phyloP scores from a whole-genome alignment of 2,797 vertebrate genomes.

The Acrossocheilus fasciatus region DNA sequence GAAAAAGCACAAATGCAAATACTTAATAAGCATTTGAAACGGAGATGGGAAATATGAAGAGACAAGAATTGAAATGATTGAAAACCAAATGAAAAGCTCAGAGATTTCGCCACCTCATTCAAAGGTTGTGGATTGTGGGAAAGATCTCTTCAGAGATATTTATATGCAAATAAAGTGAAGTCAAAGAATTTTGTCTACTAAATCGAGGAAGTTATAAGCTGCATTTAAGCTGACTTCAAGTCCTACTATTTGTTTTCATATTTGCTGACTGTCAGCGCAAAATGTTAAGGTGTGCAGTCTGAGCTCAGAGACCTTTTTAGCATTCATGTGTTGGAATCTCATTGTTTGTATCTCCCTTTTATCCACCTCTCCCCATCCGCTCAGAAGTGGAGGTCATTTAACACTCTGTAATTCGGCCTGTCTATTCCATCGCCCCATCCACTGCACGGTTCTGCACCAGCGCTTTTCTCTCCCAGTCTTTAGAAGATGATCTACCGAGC shows the following conservation, averaged over 20 bases:
- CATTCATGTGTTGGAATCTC: conserved; percentile 40
- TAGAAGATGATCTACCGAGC: conserved; percentile 59
- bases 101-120: background rate
- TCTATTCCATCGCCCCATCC: conserved; percentile 48
- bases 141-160: conserved; percentile 11
- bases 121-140: conserved; percentile 1
- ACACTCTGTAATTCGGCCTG: conserved; percentile 42
- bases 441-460: conserved; percentile 40
- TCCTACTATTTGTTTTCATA: conserved; percentile 18
- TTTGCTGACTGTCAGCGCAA: conserved; percentile 6
- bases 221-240: conserved; percentile 3
- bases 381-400: conserved; percentile 44
- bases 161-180: conserved; percentile 13
- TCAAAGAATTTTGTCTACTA: background rate
- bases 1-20: conserved; percentile 15
- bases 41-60: background rate
- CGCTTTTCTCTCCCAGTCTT: conserved; percentile 48
- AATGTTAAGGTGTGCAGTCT: conserved; percentile 1
- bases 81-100: background rate
- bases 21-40: background rate
- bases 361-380: conserved; percentile 23
- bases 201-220: background rate
- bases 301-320: conserved; percentile 31
- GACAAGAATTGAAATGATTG: conserved; percentile 8
- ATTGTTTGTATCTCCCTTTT: conserved; percentile 31